These are phyloP conservation scores for Microplitis mediator DNA, from an alignment of 1,140 invertebrate species.

Conservation along the genomic window DNA sequence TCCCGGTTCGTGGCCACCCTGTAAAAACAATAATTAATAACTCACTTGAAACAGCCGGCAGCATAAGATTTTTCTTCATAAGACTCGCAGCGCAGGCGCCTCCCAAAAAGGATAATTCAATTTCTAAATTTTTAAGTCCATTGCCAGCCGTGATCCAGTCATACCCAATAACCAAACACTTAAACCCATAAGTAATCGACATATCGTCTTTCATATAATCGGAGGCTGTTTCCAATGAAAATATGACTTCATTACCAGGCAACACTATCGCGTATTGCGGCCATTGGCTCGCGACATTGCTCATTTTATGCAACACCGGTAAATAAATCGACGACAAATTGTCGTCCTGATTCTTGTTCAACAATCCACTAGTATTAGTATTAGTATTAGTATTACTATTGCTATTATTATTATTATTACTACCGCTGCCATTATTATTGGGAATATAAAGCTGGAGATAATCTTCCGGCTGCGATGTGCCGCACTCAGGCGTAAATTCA, in stretches of 20 bases:
- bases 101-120: constrained; percentile 88
- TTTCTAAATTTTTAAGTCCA: constrained; percentile 81
- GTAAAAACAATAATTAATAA: constrained; percentile 25
- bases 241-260: constrained; percentile 88
- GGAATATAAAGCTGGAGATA: constrained; percentile 86
- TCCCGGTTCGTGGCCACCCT: no score
- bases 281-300: constrained; percentile 64
- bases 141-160: constrained; percentile 75
- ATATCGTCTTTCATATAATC: constrained; percentile 94
- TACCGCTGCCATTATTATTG: constrained; percentile 44
- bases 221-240: constrained; percentile 93
- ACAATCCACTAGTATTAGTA: no score
- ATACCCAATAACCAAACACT: constrained; percentile 90
- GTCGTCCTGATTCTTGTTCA: no score
- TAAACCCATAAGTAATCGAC: constrained; percentile 85
- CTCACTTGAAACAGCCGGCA: constrained; percentile 72
- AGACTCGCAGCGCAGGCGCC: constrained; percentile 88
- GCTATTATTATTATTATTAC: constrained; percentile 41
- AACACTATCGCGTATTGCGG: constrained; percentile 34
- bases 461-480: constrained; percentile 93
- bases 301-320: constrained; percentile 76
- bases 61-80: constrained; percentile 82
- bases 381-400: no score
- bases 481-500: constrained; percentile 91
- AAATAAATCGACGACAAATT: constrained; percentile 60